Evolutionary conservation across 2,113 vertebrate genomes (phyloP).

Genomic region (Trichomycterus rosablanca): DNA sequence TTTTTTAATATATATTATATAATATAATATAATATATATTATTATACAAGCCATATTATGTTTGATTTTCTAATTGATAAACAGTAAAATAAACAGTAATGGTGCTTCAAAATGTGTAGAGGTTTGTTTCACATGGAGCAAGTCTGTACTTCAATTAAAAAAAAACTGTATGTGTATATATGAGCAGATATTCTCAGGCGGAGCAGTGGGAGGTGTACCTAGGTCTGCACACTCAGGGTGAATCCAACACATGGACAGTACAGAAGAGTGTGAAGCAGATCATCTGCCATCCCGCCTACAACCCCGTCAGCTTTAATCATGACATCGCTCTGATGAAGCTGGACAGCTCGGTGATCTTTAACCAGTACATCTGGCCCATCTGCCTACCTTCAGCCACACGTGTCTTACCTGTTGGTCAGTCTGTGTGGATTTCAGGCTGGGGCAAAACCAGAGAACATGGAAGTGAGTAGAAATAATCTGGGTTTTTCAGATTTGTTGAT

Average conservation of each 20-base stretch:
- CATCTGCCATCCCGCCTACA: constrained; percentile 75
- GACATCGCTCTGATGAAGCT: constrained; percentile 88
- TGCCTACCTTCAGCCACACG: constrained; percentile 77
- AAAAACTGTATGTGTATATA: neutral
- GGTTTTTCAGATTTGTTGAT: too few species aligned
- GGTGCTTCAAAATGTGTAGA: too few species aligned
- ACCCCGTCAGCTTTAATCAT: constrained; percentile 71
- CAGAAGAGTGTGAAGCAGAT: constrained; percentile 67
- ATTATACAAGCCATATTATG: too few species aligned
- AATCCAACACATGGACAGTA: constrained; percentile 27
- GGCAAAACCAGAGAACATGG: constrained; percentile 79
- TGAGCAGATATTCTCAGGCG: constrained; percentile 68
- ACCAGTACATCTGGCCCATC: constrained; percentile 71
- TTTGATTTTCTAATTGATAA: too few species aligned
- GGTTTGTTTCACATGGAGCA: too few species aligned
- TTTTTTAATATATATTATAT: too few species aligned
- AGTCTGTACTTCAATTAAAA: too few species aligned
- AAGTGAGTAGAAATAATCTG: too few species aligned
- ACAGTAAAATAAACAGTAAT: neutral
- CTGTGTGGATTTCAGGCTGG: constrained; percentile 89
- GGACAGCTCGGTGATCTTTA: constrained; percentile 64
- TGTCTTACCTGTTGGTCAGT: constrained; percentile 69
- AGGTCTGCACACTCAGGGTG: constrained; percentile 76
- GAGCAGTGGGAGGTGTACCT: constrained; percentile 77
- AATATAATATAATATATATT: too few species aligned